Percentiles rank a stretch among this genome's conserved stretches.
Evolutionary conservation across 1,140 invertebrate species (phyloP).

Genomic region (Polypedilum vanderplanki): DNA sequence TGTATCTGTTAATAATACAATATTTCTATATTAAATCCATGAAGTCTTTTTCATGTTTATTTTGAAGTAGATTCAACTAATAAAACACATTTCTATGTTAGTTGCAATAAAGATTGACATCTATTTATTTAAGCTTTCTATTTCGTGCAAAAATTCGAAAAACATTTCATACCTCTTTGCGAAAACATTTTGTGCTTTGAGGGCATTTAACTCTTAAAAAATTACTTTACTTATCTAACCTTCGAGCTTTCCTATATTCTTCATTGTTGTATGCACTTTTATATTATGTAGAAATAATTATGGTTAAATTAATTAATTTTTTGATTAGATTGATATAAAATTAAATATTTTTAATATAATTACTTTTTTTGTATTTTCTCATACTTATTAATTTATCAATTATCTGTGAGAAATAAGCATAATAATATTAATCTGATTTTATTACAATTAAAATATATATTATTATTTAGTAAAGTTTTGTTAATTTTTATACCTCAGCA

Average conservation of each 20-base stretch:
- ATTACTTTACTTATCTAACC: not conserved
- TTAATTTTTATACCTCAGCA: conserved; percentile 14
- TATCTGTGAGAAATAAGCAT: not conserved
- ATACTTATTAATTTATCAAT: not conserved
- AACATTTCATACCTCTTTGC: not conserved
- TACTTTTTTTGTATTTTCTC: not conserved
- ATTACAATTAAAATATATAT: conserved; percentile 30
- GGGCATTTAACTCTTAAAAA: not conserved
- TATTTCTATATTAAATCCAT: conserved; percentile 35
- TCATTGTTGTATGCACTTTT: not conserved
- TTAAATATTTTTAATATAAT: not conserved
- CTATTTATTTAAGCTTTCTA: not conserved
- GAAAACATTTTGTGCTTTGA: not conserved
- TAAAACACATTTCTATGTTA: conserved; percentile 12
- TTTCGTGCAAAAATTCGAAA: not conserved
- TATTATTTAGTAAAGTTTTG: not conserved
- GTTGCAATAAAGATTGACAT: not conserved
- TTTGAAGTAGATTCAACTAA: not conserved
- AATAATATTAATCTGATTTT: not conserved
- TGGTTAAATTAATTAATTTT: not conserved
- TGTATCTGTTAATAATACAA: conserved; percentile 41
- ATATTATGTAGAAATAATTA: not conserved
- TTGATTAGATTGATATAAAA: not conserved
- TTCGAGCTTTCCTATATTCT: not conserved
- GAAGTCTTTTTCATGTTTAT: conserved; percentile 23